A percentile compares a stretch with the other conserved stretches of the same genome.
Evolutionary conservation across 2,888 invertebrate species (phyloP).

Genomic region (Scaptomyza polygonia): DNA sequence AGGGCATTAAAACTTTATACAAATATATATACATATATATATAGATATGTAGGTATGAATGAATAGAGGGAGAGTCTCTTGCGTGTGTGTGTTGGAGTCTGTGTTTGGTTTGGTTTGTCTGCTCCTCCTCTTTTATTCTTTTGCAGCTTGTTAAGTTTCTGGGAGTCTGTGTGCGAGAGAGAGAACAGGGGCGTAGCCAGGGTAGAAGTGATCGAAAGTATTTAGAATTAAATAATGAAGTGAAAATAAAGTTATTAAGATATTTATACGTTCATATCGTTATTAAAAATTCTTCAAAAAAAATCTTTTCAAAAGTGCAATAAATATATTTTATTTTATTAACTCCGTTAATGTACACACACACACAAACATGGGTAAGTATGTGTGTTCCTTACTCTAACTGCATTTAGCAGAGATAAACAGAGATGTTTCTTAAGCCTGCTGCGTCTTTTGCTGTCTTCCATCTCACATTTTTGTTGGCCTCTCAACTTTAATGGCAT

Average conservation of each 20-base stretch:
- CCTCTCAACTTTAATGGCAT: conserved; percentile 70
- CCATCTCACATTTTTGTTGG: conserved; percentile 42
- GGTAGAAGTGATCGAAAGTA: neutral
- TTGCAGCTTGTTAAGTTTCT: conserved; percentile 56
- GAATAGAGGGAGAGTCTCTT: conserved; percentile 8
- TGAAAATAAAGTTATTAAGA: neutral
- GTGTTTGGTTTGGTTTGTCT: conserved; percentile 24
- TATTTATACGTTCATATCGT: no score
- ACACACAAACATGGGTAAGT: no score
- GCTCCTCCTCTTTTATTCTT: conserved; percentile 62
- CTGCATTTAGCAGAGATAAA: conserved; percentile 60
- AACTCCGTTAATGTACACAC: no score
- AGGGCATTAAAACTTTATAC: conserved; percentile 22
- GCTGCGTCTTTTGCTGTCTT: conserved; percentile 5
- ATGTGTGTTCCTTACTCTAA: conserved; percentile 28
- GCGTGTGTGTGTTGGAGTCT: conserved; percentile 21
- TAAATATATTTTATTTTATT: no score
- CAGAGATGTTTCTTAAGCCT: conserved; percentile 60
- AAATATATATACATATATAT: neutral
- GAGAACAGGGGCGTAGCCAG: conserved; percentile 11
- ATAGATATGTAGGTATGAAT: neutral
- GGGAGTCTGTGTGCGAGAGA: conserved; percentile 15
- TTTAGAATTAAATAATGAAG: neutral
- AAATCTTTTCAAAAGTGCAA: no score
- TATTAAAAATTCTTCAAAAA: no score